phyloP scores from a whole-genome alignment of 2,888 invertebrate genomes.

The Falcaria lacertinaria region DNA sequence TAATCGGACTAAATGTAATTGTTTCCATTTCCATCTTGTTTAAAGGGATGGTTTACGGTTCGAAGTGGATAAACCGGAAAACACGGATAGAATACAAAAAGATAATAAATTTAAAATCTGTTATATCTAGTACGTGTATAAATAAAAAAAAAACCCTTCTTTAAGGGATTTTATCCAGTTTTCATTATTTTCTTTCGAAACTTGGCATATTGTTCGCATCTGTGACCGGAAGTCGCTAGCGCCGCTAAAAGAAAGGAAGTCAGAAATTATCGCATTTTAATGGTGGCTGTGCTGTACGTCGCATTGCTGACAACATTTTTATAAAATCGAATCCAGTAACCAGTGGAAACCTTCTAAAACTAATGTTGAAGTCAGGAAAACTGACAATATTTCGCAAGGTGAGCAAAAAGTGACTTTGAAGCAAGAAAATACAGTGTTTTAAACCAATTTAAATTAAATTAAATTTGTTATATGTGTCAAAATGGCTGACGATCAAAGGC shows the following conservation, averaged over 20 bases:
- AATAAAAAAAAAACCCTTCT: no score
- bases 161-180: no score
- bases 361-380: constrained; percentile 28
- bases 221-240: constrained; percentile 17
- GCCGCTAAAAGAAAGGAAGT: constrained; percentile 14
- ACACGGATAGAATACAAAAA: no score
- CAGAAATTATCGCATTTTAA: constrained; percentile 37
- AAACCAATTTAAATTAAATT: constrained; percentile 1
- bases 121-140: no score
- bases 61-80: no score
- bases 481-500: constrained; percentile 29
- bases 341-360: constrained; percentile 63
- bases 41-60: no score
- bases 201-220: not conserved
- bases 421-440: no score
- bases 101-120: no score
- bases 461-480: constrained; percentile 10
- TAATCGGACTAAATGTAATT: no score
- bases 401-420: no score
- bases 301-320: constrained; percentile 77
- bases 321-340: constrained; percentile 42
- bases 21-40: no score
- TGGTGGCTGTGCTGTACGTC: constrained; percentile 65
- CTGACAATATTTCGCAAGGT: constrained; percentile 35
- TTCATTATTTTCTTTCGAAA: not conserved